Conservation (phyloP, 1,140 invertebrate species). For the Subanguina moxae region DNA sequence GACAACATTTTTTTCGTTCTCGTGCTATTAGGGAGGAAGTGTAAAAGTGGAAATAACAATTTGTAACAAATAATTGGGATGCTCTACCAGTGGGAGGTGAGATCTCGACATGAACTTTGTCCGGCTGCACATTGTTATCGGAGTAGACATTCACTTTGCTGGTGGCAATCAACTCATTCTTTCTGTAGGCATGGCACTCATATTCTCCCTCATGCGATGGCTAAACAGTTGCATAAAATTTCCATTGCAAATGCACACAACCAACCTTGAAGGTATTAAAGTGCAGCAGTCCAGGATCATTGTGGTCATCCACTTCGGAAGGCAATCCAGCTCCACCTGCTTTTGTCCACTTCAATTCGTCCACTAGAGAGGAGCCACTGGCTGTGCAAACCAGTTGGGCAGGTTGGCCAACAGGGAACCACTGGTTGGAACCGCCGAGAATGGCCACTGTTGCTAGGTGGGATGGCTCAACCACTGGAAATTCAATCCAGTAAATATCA, state of each 20-base stretch:
- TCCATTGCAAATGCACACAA: not conserved
- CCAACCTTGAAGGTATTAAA: constrained; percentile 53
- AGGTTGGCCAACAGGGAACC: constrained; percentile 51
- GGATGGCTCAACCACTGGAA: constrained; percentile 49
- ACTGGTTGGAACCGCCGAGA: constrained; percentile 52
- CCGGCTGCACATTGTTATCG: constrained; percentile 31
- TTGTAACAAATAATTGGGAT: no score
- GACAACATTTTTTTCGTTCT: no score
- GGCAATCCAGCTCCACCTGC: constrained; percentile 40
- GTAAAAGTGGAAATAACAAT: no score
- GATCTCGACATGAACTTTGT: constrained; percentile 52
- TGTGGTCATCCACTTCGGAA: constrained; percentile 51
- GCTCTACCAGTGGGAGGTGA: constrained; percentile 38
- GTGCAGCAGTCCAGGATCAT: constrained; percentile 54
- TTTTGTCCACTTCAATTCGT: constrained; percentile 50
- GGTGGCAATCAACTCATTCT: constrained; percentile 52
- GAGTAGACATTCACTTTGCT: constrained; percentile 43
- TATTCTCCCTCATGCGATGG: constrained; percentile 54
- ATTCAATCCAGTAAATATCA: constrained; percentile 1
- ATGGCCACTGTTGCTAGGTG: constrained; percentile 53
- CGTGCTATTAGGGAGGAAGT: no score
- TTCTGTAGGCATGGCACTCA: constrained; percentile 55
- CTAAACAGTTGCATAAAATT: constrained; percentile 12
- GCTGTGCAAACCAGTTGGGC: constrained; percentile 54
- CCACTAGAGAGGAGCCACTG: constrained; percentile 51